Evolutionary conservation across 2,113 vertebrate species (phyloP).

Genomic region (Chaetops frenatus): DNA sequence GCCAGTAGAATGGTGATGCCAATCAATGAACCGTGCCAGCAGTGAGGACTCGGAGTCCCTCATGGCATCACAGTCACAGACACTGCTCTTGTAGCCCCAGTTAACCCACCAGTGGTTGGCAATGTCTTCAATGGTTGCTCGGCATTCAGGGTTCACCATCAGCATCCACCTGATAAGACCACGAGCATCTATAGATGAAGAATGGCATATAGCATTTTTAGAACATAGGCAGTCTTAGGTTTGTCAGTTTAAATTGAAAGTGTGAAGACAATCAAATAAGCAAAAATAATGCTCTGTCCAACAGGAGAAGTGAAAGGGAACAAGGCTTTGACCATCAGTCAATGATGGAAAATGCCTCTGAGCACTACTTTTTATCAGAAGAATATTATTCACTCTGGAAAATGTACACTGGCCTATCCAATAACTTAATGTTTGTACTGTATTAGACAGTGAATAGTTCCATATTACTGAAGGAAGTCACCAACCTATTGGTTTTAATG

Average conservation of each 20-base stretch:
- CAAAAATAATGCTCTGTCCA: background rate
- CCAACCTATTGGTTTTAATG: background rate
- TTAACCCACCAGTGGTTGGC: conserved; percentile 99
- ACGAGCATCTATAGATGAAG: conserved; percentile 81
- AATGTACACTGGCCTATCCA: background rate
- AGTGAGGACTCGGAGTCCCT: conserved; percentile 85
- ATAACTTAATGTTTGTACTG: background rate
- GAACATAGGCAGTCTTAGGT: background rate
- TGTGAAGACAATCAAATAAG: background rate
- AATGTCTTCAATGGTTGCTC: conserved; percentile 96
- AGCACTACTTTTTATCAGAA: background rate
- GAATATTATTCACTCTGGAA: background rate
- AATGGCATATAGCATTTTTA: background rate
- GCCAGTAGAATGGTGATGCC: conserved; percentile 85
- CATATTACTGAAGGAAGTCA: background rate
- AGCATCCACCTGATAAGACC: conserved; percentile 99
- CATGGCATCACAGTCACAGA: conserved; percentile 91
- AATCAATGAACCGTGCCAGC: conserved; percentile 90
- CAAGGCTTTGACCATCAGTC: background rate
- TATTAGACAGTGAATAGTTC: background rate
- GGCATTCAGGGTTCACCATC: conserved; percentile 97
- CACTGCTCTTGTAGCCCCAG: conserved; percentile 97
- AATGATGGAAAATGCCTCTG: background rate
- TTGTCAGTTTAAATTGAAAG: background rate
- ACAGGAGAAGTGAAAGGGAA: background rate